Conservation (phyloP, 2,113 vertebrate species). For the Ophiodon elongatus region DNA sequence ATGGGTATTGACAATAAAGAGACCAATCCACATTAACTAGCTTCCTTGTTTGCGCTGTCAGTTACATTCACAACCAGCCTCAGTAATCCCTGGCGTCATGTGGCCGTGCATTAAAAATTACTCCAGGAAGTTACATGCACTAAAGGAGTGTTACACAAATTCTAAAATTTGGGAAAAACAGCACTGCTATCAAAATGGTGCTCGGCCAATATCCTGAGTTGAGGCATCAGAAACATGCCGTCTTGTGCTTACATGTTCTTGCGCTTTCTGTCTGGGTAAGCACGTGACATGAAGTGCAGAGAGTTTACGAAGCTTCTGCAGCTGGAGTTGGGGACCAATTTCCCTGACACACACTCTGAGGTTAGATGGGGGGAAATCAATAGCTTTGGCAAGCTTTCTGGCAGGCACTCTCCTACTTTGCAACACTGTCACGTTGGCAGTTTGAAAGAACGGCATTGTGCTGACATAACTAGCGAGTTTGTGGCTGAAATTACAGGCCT, state of each 20-base stretch:
- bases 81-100: no score
- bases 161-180: no score
- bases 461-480: constrained; percentile 39
- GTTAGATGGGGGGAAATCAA: constrained; percentile 52
- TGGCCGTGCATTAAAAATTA: neutral
- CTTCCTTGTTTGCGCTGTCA: neutral
- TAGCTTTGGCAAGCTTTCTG: constrained; percentile 34
- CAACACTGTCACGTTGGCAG: constrained; percentile 31
- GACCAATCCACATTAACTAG: neutral
- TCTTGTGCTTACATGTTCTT: no score
- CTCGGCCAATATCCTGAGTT: no score
- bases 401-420: constrained; percentile 37
- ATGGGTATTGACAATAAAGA: neutral
- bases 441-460: constrained; percentile 52
- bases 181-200: no score
- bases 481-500: constrained; percentile 65
- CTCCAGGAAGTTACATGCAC: neutral
- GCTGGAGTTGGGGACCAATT: constrained; percentile 27
- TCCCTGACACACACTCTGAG: constrained; percentile 34
- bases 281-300: constrained; percentile 15
- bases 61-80: no score
- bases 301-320: constrained; percentile 37
- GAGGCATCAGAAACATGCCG: neutral
- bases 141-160: neutral
- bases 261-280: neutral